Conservation (phyloP, 2,113 vertebrate species). For the Indri indri region DNA sequence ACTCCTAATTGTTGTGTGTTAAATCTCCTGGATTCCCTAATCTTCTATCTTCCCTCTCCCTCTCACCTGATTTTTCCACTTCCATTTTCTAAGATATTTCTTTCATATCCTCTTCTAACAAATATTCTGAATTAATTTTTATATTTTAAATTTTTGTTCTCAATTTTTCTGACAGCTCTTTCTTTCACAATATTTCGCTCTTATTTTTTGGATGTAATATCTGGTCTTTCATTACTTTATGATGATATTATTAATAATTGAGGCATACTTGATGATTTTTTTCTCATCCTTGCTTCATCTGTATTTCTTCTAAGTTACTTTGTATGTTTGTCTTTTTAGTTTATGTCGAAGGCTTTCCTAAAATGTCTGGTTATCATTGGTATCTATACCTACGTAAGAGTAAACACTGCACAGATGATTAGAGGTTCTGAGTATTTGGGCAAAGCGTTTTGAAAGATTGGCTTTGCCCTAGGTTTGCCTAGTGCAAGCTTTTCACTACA, state of each 20-base stretch:
- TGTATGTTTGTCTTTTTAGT: not conserved
- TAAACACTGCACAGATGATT: not conserved
- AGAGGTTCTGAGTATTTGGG: not conserved
- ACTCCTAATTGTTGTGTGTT: not conserved
- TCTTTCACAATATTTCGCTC: not conserved
- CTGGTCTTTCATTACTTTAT: not conserved
- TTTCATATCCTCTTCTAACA: not conserved
- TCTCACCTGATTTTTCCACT: not conserved
- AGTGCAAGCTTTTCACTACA: not conserved
- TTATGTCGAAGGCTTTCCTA: not conserved
- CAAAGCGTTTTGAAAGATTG: not conserved
- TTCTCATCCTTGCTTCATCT: not conserved
- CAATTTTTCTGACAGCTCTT: not conserved
- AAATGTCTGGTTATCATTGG: not conserved
- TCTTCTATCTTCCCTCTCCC: not conserved
- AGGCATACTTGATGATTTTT: not conserved
- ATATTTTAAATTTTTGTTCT: not conserved
- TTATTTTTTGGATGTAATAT: not conserved
- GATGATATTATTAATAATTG: not conserved
- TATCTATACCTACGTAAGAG: not conserved
- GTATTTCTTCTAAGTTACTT: not conserved
- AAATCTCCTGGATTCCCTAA: not conserved
- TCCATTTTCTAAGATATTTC: constrained; percentile 4
- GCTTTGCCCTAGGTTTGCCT: not conserved
- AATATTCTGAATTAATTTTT: not conserved